phyloP scores from a whole-genome alignment of 2,113 vertebrate genomes.

The Hippocampus guttulatus region DNA sequence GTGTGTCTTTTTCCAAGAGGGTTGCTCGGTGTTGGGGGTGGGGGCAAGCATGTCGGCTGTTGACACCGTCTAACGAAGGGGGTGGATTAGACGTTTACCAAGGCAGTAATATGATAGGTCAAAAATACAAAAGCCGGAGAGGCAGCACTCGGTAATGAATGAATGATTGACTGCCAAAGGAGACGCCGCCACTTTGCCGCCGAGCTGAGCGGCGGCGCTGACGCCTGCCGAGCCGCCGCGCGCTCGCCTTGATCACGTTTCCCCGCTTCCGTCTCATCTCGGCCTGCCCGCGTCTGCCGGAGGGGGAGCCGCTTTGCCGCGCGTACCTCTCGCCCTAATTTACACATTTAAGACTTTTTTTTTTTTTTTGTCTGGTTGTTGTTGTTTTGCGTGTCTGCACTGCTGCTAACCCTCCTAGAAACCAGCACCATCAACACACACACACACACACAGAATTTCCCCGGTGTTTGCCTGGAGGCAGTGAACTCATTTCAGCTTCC shows the following conservation, averaged over 20 bases:
- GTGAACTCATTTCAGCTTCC: conserved; percentile 97
- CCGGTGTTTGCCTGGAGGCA: conserved; percentile 82
- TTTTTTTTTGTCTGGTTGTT: no score
- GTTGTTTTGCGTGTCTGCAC: conserved; percentile 89
- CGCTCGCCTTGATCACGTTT: conserved; percentile 91
- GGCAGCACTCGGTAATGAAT: conserved; percentile 92
- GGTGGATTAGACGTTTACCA: conserved; percentile 94
- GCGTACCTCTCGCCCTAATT: conserved; percentile 95
- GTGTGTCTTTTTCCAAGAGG: conserved; percentile 72
- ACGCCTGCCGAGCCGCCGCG: conserved; percentile 86
- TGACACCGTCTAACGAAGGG: conserved; percentile 95
- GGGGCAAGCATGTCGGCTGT: conserved; percentile 82
- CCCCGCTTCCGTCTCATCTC: conserved; percentile 86
- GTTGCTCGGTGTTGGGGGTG: conserved; percentile 70
- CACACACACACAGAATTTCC: conserved; percentile 30
- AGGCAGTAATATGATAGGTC: conserved; percentile 95
- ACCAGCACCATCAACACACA: conserved; percentile 8
- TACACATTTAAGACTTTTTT: conserved; percentile 99
- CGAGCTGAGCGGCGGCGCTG: conserved; percentile 77
- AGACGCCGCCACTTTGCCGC: conserved; percentile 82
- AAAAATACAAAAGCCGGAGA: conserved; percentile 46
- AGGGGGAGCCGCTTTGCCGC: conserved; percentile 89
- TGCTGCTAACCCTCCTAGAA: conserved; percentile 72
- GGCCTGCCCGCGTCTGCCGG: conserved; percentile 80
- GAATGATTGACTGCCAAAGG: conserved; percentile 88